phyloP scores from a whole-genome alignment of 1,140 invertebrate genomes.

The Atta colombica region DNA sequence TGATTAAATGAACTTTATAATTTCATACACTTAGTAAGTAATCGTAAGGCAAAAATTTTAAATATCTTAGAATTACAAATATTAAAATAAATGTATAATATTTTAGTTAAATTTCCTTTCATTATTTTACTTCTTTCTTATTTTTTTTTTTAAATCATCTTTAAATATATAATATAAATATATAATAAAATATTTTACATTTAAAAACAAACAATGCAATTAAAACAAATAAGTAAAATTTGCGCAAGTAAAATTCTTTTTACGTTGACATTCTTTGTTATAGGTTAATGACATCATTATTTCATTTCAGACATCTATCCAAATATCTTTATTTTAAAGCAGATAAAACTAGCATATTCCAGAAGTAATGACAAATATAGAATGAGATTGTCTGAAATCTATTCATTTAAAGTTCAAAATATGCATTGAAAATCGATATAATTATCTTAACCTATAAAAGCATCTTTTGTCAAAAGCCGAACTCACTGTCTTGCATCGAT shows the following conservation, averaged over 20 bases:
- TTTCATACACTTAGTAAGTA: neutral
- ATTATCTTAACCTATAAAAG: conserved; percentile 39
- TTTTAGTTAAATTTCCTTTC: neutral
- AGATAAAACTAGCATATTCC: neutral
- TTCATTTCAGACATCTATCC: neutral
- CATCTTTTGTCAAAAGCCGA: conserved; percentile 9
- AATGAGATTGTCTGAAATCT: neutral
- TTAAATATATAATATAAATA: neutral
- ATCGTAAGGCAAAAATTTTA: neutral
- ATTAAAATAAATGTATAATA: neutral
- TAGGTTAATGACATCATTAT: neutral
- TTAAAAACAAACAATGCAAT: neutral
- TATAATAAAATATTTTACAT: neutral
- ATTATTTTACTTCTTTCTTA: neutral
- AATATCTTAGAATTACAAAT: neutral
- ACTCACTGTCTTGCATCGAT: conserved; percentile 80
- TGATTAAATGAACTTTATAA: neutral
- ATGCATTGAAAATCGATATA: neutral
- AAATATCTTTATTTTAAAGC: neutral
- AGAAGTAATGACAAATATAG: neutral
- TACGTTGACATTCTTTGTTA: neutral
- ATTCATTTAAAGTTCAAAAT: neutral
- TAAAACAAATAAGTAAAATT: neutral
- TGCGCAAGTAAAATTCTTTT: neutral
- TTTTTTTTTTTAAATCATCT: neutral